Evolutionary conservation across 2,113 vertebrate genomes (phyloP), one percentile per base, ranked within the genome.

Genomic region (Hydropotes inermis): DNA sequence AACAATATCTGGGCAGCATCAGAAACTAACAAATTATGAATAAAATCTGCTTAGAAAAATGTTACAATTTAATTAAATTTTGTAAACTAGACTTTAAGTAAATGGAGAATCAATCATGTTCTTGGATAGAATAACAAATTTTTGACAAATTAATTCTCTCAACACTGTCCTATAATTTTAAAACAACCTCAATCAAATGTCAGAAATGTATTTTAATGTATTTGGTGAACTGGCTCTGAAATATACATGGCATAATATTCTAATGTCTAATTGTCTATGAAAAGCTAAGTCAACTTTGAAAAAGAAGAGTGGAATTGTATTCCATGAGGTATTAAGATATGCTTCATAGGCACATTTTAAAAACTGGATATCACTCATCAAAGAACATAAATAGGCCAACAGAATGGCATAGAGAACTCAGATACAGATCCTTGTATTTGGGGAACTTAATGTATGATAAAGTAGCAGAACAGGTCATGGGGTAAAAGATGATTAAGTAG

Each of bases 61-160:
- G 2, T 89, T 54, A 87, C 70, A 82, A 70, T 67, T 96, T 85
- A 91, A 91, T 93, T 93, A 58, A 76, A 74, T 39, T 94, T 84
- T 85, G 7, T 89, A 61, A 84, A 85, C 55, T 14, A 88, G 39
- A 81, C 57, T 87, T 11, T 91, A 33, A 81, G 70, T 70, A 57
- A 54, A 88, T 82, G 8, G 45, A 55, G 25, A 97, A 78, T 85
- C 85, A 91, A 19, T 57, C 13, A 36, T 60, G 36, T 36, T 96
- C 61, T 74, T 82, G 47, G 15, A 60, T 50, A 15, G 10, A 78
- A 70, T 76, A 55, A 52, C 47, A 58, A 83, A 88, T 43, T 76
- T 70, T 93, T n/a, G 30, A 85, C 23, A 5, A 52, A 85, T 74
- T 45, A 58, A 55, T 76, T 91, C 15, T 96, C 27, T n/a, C 11